A percentile compares a stretch with the other conserved stretches of the same genome.
Evolutionary conservation across 35 echinoderm and acorn worm species (phyloP).

Genomic region (Lytechinus variegatus): DNA sequence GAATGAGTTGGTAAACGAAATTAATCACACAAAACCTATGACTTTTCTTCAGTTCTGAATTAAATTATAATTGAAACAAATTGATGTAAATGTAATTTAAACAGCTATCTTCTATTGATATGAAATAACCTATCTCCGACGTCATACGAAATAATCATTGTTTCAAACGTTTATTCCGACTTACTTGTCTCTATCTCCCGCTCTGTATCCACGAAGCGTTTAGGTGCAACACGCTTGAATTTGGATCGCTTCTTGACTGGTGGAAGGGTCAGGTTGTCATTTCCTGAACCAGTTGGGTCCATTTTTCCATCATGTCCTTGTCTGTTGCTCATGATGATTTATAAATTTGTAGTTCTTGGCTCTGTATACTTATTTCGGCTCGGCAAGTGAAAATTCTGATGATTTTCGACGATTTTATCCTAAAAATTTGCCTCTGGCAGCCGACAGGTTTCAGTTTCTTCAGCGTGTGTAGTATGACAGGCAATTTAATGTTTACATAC

Average conservation of each 20-base stretch:
- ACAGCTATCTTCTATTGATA: not conserved
- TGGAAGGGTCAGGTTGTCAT: not conserved
- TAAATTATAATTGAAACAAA: no score
- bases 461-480: not conserved
- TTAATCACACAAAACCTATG: no score
- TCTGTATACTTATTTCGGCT: not conserved
- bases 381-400: not conserved
- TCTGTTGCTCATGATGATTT: not conserved
- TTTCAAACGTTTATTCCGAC: not conserved
- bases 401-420: not conserved
- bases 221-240: not conserved
- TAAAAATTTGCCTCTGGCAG: not conserved
- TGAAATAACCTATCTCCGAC: not conserved
- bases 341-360: not conserved
- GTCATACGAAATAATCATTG: not conserved
- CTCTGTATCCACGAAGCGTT: not conserved
- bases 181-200: not conserved
- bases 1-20: no score
- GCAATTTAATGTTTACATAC: not conserved
- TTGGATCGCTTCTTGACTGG: not conserved
- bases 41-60: no score
- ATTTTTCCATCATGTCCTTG: not conserved
- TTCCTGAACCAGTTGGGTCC: not conserved
- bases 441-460: not conserved
- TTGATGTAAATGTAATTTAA: not conserved